Evolutionary conservation across 2,888 invertebrate species (phyloP), one percentile per base, ranked within the genome.

Genomic region (Incurvaria masculella): DNA sequence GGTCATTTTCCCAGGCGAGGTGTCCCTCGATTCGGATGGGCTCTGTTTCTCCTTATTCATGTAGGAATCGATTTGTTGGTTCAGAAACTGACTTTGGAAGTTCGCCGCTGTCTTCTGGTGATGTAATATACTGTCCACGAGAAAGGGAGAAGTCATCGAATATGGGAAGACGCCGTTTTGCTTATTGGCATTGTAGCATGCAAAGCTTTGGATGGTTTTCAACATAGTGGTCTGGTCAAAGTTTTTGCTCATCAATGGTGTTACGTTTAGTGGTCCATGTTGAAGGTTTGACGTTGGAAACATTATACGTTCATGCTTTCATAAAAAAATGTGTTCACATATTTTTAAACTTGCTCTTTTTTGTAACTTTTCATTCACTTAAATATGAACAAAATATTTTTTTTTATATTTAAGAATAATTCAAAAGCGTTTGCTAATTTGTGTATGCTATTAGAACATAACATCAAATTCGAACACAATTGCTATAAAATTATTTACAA

Each of bases 71-170:
- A 79, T 54, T 21, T 79, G 79, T 56, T 81, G 80, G 53, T 82
- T 82, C 16, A 83, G 59, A 52, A 81, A 83, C 54, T 82, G 72
- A 19, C 67, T 81, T 66, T 68, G 81, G 55, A 66, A 73, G 58
- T 44, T 69, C 53, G 68, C 75, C n/a, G 59, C 66, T 0, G 64
- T 72, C 54, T 80, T 79, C 56, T 82, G 81, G 55, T 81, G 82
- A 52, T 83, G 83, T 47, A 84, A 62, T 18, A 84, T 79, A 55
- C 84, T 84, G 61, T 84, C 84, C 52, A 84, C 82, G 46, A 83
- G 58, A 57, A 84, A 84, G 1, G 82, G 82, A 1, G 84, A 84
- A 21, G 82, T 75, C 73, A 82, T 81, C 55, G 80, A 80, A 49
- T 69, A 72, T 5, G 78, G 62, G 11, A 53, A 58, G 17, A 57